Conservation (phyloP, 2,888 invertebrate genomes). For the Allacma fusca region DNA sequence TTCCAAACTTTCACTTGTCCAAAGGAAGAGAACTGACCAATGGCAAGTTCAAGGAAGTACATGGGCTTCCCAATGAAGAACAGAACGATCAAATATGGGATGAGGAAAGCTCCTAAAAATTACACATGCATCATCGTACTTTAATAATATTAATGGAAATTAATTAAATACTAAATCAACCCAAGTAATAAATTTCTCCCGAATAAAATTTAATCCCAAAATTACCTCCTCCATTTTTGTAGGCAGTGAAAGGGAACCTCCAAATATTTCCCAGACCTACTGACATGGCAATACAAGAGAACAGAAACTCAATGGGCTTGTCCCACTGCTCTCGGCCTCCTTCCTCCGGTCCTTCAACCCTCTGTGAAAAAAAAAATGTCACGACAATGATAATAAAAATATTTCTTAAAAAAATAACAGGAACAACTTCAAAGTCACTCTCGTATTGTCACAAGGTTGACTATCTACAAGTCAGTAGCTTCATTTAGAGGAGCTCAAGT, state of each 20-base stretch:
- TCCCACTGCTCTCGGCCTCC: conserved; percentile 66
- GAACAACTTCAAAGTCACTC: no score
- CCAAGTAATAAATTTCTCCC: no score
- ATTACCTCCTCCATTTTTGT: conserved; percentile 48
- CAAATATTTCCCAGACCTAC: conserved; percentile 75
- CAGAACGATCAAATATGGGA: conserved; percentile 73
- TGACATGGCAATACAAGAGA: conserved; percentile 77
- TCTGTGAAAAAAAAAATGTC: no score
- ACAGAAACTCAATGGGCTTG: conserved; percentile 72
- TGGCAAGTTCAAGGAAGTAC: conserved; percentile 82
- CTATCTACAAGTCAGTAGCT: no score
- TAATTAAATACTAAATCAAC: no score
- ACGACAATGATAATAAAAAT: no score
- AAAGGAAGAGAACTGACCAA: conserved; percentile 84
- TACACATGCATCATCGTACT: neutral
- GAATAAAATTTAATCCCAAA: no score
- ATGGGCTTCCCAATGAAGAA: conserved; percentile 78
- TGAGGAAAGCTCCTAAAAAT: conserved; percentile 70
- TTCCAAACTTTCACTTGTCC: conserved; percentile 79
- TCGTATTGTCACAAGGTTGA: no score
- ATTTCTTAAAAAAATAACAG: no score
- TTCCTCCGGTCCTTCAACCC: no score
- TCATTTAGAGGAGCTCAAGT: no score
- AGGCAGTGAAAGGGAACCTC: conserved; percentile 48
- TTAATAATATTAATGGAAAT: no score